Evolutionary conservation across 2,113 vertebrate genomes (phyloP).

Genomic region (Corvus cornix): DNA sequence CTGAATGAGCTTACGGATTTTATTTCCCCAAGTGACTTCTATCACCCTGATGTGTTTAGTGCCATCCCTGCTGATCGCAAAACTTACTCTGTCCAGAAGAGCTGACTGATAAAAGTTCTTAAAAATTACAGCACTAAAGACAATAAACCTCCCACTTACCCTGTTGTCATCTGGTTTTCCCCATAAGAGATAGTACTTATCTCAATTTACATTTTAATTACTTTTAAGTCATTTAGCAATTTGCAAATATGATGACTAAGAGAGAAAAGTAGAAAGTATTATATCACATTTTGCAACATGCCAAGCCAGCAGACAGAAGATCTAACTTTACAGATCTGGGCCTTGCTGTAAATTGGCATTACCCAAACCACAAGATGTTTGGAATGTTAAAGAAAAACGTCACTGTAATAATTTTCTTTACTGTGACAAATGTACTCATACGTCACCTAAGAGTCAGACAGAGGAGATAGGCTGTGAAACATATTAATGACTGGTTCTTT

Average conservation of each 20-base stretch:
- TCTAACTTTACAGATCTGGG: neutral
- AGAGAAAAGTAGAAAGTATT: neutral
- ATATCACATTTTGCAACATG: neutral
- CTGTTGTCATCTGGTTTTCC: neutral
- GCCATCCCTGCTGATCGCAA: neutral
- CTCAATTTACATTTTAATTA: constrained; percentile 41
- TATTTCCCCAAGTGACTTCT: neutral
- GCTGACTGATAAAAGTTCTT: neutral
- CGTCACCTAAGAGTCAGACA: neutral
- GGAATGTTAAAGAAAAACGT: neutral
- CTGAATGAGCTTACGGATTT: neutral
- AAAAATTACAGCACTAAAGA: neutral
- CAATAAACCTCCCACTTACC: neutral
- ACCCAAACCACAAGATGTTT: neutral
- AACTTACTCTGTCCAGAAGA: neutral
- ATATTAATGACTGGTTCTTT: neutral
- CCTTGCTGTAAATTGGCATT: neutral
- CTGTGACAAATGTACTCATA: neutral
- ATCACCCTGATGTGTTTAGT: neutral
- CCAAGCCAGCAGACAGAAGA: neutral
- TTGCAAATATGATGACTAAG: neutral
- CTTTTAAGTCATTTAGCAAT: constrained; percentile 9
- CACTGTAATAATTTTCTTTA: neutral
- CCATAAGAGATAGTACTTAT: neutral
- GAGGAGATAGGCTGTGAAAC: neutral